Evolutionary conservation across 2,113 vertebrate genomes (phyloP).

Genomic region (Sinosuthora webbiana): DNA sequence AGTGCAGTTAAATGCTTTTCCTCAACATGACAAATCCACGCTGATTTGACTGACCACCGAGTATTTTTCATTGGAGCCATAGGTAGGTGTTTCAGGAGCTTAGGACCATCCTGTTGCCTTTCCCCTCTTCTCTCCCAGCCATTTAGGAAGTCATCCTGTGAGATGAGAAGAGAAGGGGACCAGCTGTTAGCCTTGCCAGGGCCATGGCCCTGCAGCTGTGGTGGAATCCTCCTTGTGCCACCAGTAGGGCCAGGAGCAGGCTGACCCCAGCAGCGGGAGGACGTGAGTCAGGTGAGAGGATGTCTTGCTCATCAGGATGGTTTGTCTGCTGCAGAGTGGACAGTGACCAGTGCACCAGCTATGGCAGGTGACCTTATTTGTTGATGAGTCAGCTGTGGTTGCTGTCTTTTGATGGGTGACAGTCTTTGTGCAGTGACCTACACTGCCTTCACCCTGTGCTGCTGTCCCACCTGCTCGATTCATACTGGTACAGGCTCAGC

Average conservation of each 20-base stretch:
- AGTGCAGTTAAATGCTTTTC: neutral
- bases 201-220: neutral
- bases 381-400: neutral
- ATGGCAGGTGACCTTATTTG: neutral
- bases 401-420: neutral
- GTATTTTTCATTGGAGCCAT: neutral
- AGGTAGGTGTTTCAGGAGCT: neutral
- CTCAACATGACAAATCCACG: neutral
- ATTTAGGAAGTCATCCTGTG: neutral
- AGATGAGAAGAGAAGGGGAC: conserved; percentile 2
- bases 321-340: neutral
- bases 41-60: neutral
- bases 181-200: conserved; percentile 6
- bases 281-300: neutral
- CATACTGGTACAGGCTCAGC: neutral
- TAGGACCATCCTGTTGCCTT: neutral
- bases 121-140: conserved; percentile 6
- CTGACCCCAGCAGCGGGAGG: neutral
- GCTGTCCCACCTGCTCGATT: neutral
- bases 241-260: neutral
- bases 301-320: neutral
- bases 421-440: neutral
- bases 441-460: neutral
- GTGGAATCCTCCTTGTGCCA: neutral
- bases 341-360: neutral